These are phyloP conservation scores for Dendroctonus valens DNA, from an alignment of 1,140 invertebrate genomes.

Conservation along the genomic window DNA sequence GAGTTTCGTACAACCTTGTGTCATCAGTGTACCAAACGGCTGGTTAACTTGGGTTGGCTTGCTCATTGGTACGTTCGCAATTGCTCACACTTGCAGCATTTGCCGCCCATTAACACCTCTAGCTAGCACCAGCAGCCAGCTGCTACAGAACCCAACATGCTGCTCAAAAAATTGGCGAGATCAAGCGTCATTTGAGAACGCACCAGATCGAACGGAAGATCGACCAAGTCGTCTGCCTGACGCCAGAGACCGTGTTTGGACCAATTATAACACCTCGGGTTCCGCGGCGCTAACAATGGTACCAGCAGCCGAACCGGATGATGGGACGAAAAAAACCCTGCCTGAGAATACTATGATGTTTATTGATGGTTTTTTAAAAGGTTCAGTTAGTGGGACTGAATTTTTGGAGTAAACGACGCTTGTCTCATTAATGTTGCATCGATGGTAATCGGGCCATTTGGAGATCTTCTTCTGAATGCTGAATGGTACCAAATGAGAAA, in stretches of 20 bases:
- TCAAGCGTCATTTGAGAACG: constrained; percentile 10
- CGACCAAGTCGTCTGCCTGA: constrained; percentile 32
- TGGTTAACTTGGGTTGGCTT: background rate
- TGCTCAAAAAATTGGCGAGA: background rate
- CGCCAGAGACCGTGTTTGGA: constrained; percentile 32
- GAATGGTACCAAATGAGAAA: background rate
- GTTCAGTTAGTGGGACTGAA: background rate
- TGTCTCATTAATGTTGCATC: background rate
- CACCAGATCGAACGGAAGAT: constrained; percentile 16
- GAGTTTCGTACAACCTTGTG: constrained; percentile 24
- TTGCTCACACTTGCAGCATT: too few species aligned
- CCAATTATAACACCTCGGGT: constrained; percentile 38
- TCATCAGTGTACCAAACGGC: constrained; percentile 25
- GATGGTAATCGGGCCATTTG: too few species aligned
- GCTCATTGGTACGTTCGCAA: background rate
- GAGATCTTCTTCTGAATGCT: background rate
- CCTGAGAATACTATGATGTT: constrained; percentile 5
- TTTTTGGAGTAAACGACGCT: constrained; percentile 3
- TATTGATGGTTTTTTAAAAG: constrained; percentile 16
- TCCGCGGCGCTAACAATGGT: constrained; percentile 34
- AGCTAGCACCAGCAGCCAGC: background rate
- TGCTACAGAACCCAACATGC: background rate
- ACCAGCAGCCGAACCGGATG: constrained; percentile 17
- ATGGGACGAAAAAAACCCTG: constrained; percentile 10
- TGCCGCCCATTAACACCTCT: too few species aligned